A percentile compares a stretch with the other conserved stretches of the same genome.
These are phyloP conservation scores for Melanotaenia nigrans DNA, from an alignment of 2,797 vertebrate genomes.

Conservation along the genomic window DNA sequence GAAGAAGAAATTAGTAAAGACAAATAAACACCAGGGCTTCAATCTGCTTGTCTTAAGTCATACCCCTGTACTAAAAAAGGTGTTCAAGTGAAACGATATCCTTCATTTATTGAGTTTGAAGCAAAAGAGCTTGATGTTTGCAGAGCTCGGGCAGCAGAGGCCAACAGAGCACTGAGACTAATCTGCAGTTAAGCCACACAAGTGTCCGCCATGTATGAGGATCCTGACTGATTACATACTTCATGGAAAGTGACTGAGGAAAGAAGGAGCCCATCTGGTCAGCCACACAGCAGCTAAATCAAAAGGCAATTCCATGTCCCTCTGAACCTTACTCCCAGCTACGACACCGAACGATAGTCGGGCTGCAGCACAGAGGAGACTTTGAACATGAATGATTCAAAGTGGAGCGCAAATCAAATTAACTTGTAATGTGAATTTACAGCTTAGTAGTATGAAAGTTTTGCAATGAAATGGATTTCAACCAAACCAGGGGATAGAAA, in stretches of 20 bases:
- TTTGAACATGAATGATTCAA: conserved; percentile 35
- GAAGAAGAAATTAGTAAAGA: not conserved
- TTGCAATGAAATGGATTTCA: not conserved
- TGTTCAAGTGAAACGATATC: conserved; percentile 8
- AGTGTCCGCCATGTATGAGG: conserved; percentile 22
- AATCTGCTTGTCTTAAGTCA: conserved; percentile 14
- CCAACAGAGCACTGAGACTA: conserved; percentile 25
- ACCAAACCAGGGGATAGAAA: not conserved
- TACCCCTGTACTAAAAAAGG: conserved; percentile 12
- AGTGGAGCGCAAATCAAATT: conserved; percentile 38
- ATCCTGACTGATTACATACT: conserved; percentile 68
- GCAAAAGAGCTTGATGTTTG: conserved; percentile 27
- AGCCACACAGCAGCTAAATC: conserved; percentile 27
- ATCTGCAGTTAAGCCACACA: conserved; percentile 30
- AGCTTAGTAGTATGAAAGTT: conserved; percentile 4
- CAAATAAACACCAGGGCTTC: conserved; percentile 20
- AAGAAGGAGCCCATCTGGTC: conserved; percentile 65
- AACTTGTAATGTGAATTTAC: conserved; percentile 11
- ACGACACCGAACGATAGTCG: conserved; percentile 26
- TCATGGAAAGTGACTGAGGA: conserved; percentile 70
- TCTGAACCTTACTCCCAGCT: conserved; percentile 12
- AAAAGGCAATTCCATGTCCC: conserved; percentile 37
- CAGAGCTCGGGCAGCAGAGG: conserved; percentile 29
- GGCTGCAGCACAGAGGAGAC: conserved; percentile 30
- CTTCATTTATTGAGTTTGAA: conserved; percentile 30